Conservation (phyloP, 1,140 invertebrate genomes). For the Ips typographus region DNA sequence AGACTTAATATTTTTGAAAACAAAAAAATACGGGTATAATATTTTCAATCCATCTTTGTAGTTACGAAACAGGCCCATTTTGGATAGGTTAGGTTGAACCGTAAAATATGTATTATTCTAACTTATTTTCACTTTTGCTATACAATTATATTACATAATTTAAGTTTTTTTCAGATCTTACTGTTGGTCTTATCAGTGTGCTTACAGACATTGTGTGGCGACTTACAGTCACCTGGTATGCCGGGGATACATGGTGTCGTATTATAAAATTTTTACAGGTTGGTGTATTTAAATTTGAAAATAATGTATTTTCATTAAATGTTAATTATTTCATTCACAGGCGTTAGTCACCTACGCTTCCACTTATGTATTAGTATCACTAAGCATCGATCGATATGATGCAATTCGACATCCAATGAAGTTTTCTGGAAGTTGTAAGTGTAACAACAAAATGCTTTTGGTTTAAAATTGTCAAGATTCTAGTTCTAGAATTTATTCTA, state of each 20-base stretch:
- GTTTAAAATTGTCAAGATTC: not conserved
- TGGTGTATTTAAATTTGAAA: conserved; percentile 12
- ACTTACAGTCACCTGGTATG: conserved; percentile 62
- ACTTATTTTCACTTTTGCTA: no score
- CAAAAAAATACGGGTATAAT: no score
- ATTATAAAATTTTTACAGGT: conserved; percentile 62
- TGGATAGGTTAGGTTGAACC: no score
- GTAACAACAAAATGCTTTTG: conserved; percentile 2
- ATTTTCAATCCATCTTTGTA: no score
- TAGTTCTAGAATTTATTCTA: no score
- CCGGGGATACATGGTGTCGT: conserved; percentile 65
- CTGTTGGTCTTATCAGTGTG: conserved; percentile 64
- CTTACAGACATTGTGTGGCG: conserved; percentile 66
- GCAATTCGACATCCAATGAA: conserved; percentile 95
- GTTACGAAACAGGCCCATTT: no score
- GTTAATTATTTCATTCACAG: conserved; percentile 51
- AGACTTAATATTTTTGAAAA: no score
- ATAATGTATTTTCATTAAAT: no score
- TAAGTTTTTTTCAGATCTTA: conserved; percentile 56
- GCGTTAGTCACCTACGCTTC: conserved; percentile 89
- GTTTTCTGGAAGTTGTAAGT: conserved; percentile 89
- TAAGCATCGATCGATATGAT: conserved; percentile 93
- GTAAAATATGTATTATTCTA: no score
- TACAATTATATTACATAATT: no score
- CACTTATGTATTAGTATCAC: conserved; percentile 92